Evolutionary conservation across 1,140 invertebrate genomes (phyloP), one percentile per base, ranked within the genome.

Genomic region (Adelges cooleyi): DNA sequence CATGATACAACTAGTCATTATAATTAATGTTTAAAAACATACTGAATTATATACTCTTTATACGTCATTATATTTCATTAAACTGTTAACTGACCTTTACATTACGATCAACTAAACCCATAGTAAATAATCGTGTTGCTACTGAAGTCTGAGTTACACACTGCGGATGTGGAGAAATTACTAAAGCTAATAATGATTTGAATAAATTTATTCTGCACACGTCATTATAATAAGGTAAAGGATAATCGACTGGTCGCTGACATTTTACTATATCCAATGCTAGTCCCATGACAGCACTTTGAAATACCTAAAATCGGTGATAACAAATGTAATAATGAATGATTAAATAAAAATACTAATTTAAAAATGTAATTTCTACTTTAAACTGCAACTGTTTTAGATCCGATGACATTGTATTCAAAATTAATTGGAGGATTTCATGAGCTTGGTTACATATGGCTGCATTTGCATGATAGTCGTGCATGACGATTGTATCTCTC

Each of bases 301-400:
- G 56, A 18, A 62, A 62, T 18, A 62, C 44, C 56, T 62, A 62
- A 46, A 62, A n/a, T n/a, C n/a, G n/a, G n/a, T n/a, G n/a, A n/a
- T n/a, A n/a, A n/a, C n/a, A n/a, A 27, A 48, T 6, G 3, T 3
- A 48, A 20, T 29, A 6, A 20, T 5, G 27, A 6, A 17, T 25
- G 18, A 27, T 11, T 17, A 36, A 6, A 15, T 20, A 20, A n/a
- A 36, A 48, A 46, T 1, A 20, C 11, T 23, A n/a, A n/a, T 62
- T 48, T 46, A 29, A 33, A 44, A 27, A 25, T 62, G 3, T 22
- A 27, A 27, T 18, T 18, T 40, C 27, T 48, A 62, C 56, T 48
- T 62, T 29, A 29, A 62, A 62, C 8, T 62, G 56, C 11, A 62
- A 3, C 9, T 22, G 18, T 48, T 62, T 62, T 18, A 62, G 38